Conservation (phyloP, 2,113 vertebrate genomes). For the Carassius auratus region DNA sequence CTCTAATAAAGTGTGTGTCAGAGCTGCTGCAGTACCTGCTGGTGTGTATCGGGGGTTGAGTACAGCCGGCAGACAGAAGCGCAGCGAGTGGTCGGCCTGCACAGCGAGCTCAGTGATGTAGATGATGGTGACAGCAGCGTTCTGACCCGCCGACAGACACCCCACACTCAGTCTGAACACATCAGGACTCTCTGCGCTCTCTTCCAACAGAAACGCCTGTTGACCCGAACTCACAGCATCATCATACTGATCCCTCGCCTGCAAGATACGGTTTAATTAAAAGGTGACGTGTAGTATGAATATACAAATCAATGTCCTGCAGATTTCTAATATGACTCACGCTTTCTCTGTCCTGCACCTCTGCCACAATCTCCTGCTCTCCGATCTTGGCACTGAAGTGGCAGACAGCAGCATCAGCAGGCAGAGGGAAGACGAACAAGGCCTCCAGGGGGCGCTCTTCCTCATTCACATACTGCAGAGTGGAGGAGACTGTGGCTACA, state of each 20-base stretch:
- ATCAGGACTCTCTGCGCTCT: too few species aligned
- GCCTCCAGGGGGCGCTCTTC: constrained; percentile 77
- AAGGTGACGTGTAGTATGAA: neutral
- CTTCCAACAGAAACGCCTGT: constrained; percentile 76
- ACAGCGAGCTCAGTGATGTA: too few species aligned
- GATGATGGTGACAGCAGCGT: too few species aligned
- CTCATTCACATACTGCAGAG: constrained; percentile 81
- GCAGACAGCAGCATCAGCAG: constrained; percentile 75
- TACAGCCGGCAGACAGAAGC: too few species aligned
- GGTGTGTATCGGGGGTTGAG: too few species aligned
- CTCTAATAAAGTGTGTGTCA: too few species aligned
- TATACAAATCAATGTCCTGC: neutral
- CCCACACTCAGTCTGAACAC: too few species aligned
- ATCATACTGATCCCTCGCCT: constrained; percentile 78
- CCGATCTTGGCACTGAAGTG: constrained; percentile 53
- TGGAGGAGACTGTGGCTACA: constrained; percentile 79
- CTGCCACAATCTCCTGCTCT: constrained; percentile 75
- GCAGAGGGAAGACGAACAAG: constrained; percentile 84
- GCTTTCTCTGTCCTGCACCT: constrained; percentile 73
- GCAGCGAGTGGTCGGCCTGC: too few species aligned
- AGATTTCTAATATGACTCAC: constrained; percentile 60
- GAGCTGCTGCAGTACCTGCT: too few species aligned
- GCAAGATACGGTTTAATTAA: neutral
- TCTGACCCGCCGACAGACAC: too few species aligned
- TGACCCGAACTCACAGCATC: constrained; percentile 77